Conservation (phyloP, 2,113 vertebrate genomes). For the Sebastes schlegelii region DNA sequence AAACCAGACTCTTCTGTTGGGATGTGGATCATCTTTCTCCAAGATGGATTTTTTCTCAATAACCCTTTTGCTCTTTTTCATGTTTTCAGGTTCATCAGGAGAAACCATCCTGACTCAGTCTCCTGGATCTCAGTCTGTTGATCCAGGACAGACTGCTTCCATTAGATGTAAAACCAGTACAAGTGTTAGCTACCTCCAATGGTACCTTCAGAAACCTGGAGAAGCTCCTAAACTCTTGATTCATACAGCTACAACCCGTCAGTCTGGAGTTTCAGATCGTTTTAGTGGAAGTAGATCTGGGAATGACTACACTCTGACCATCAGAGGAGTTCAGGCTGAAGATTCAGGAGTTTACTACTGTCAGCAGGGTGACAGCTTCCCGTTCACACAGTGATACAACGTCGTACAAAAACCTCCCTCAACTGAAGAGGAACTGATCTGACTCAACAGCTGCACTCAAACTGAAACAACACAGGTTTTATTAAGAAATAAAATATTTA, state of each 20-base stretch:
- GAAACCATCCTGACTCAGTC: conserved; percentile 2
- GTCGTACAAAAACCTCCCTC: no score
- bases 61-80: neutral
- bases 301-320: conserved; percentile 5
- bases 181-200: neutral
- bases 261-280: neutral
- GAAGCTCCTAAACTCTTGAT: neutral
- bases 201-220: neutral
- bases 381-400: no score
- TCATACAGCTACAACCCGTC: no score
- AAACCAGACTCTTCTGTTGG: neutral
- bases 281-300: neutral
- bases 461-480: no score
- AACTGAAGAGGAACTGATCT: no score
- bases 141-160: neutral
- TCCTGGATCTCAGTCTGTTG: conserved; percentile 9
- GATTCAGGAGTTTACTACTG: neutral
- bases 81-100: neutral
- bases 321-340: neutral
- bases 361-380: no score
- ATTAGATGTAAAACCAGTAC: neutral
- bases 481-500: no score
- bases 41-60: neutral
- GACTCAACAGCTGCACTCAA: no score
- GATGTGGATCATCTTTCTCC: conserved; percentile 2